Evolutionary conservation across 2,888 invertebrate species (phyloP), one percentile per base, ranked within the genome.

Genomic region (Hedya salicella): DNA sequence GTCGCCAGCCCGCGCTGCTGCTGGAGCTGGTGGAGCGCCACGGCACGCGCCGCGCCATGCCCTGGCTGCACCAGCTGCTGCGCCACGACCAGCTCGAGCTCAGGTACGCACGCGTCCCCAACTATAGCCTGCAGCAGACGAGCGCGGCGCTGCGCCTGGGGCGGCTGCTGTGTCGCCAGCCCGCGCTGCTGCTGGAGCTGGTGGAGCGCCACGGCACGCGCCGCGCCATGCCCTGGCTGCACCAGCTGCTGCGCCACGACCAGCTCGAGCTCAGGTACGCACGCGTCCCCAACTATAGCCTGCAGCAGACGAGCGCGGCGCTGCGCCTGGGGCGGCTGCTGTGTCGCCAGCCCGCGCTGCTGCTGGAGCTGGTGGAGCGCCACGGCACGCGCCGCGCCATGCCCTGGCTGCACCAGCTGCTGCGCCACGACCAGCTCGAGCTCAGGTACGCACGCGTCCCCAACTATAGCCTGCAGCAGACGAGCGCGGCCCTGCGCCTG

Each of bases 171-270:
- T 99, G 98, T 81, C 94, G 99, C 9, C 96, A 96, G 82, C 98
- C 98, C 0, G 98, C 99, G 82, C 95, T 99, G 78, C 93, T 99
- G 32, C 89, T 98, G 70, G 97, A 98, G 79, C 96, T 99, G 68
- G 98, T 99, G 83, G 97, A 98, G 76, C 89, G 98, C 19, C 96
- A 96, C 81, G 97, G 97, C 71, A 96, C 98, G 8, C 95, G 97
- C 0, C 96, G 98, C 72, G 97, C 98, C 42, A 98, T 98, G 98
- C 98, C 98, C 2, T 99, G 99, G 99, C 91, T 99, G 69, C 98
- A 98, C 6, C 98, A 98, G 83, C 93, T 99, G 68, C 97, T 99
- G 13, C 96, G 98, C 75, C 97, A 96, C 53, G 53, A 53, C 40
- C 53, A 53, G 53, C 53, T 97, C 0, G 96, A 97, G 16, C 93